Percentiles rank a stretch among this genome's conserved stretches.
These are phyloP conservation scores for Callaeas wilsoni DNA, from an alignment of 2,113 vertebrate species.

Conservation along the genomic window DNA sequence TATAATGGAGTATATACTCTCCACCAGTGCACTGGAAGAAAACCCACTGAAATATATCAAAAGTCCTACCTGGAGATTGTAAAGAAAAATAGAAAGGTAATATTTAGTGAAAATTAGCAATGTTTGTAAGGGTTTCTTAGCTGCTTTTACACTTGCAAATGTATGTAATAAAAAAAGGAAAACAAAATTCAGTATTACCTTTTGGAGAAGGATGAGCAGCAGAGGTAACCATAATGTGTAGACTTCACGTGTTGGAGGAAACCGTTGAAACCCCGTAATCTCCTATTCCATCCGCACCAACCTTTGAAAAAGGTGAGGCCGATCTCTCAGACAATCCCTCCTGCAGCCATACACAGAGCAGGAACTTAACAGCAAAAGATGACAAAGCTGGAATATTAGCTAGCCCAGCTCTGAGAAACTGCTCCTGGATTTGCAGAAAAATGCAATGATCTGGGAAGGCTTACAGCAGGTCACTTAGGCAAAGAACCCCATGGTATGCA, in stretches of 20 bases:
- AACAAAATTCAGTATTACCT: background rate
- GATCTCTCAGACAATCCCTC: background rate
- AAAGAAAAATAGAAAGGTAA: background rate
- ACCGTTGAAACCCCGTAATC: background rate
- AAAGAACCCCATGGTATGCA: background rate
- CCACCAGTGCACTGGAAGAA: background rate
- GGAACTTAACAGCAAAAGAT: background rate
- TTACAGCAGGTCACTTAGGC: background rate
- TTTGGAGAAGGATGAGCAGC: background rate
- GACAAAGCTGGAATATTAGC: background rate
- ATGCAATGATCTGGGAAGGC: background rate
- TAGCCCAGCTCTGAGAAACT: background rate
- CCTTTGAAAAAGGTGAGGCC: background rate
- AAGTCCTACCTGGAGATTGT: background rate
- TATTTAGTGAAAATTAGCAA: background rate
- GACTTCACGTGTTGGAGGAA: background rate
- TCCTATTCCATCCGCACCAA: rapidly evolving
- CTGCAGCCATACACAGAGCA: background rate
- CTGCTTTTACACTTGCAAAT: background rate
- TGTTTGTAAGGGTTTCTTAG: rapidly evolving
- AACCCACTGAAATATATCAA: background rate
- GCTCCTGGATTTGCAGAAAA: background rate
- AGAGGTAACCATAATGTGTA: background rate
- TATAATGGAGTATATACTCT: background rate
- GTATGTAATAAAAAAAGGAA: background rate